A percentile compares a stretch with the other conserved stretches of the same genome.
These are phyloP conservation scores for Lithophane leautieri DNA, from an alignment of 2,888 invertebrate species.

Conservation along the genomic window DNA sequence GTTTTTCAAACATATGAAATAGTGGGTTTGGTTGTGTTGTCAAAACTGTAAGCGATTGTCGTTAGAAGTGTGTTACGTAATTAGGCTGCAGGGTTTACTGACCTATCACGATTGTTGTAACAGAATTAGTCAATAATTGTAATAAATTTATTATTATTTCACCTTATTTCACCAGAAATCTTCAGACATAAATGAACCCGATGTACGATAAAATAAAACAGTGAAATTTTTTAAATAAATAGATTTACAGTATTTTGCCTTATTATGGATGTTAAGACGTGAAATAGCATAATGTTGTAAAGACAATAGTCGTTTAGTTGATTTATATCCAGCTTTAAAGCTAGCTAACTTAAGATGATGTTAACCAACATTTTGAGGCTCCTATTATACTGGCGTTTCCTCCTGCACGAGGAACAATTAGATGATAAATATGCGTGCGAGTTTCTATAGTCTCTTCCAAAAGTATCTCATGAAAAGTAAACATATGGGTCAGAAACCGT, in stretches of 20 bases:
- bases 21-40: background rate
- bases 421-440: too few species aligned
- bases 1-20: too few species aligned
- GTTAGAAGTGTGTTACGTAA: constrained; percentile 2
- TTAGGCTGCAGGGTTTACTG: constrained; percentile 9
- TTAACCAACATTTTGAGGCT: background rate
- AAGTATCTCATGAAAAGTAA: background rate
- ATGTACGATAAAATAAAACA: constrained; percentile 17
- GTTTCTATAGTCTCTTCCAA: background rate
- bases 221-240: constrained; percentile 41
- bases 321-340: constrained; percentile 42
- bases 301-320: constrained; percentile 52
- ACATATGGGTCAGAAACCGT: background rate
- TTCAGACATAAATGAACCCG: constrained; percentile 18
- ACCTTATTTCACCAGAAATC: constrained; percentile 21
- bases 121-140: constrained; percentile 50
- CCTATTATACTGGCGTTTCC: background rate
- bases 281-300: constrained; percentile 57
- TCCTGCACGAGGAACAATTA: background rate
- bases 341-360: constrained; percentile 31
- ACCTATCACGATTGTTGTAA: constrained; percentile 39
- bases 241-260: constrained; percentile 61
- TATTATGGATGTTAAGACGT: constrained; percentile 60
- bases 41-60: background rate
- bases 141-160: too few species aligned